Conservation (phyloP, 2,888 invertebrate species). For the Meta bourneti region DNA sequence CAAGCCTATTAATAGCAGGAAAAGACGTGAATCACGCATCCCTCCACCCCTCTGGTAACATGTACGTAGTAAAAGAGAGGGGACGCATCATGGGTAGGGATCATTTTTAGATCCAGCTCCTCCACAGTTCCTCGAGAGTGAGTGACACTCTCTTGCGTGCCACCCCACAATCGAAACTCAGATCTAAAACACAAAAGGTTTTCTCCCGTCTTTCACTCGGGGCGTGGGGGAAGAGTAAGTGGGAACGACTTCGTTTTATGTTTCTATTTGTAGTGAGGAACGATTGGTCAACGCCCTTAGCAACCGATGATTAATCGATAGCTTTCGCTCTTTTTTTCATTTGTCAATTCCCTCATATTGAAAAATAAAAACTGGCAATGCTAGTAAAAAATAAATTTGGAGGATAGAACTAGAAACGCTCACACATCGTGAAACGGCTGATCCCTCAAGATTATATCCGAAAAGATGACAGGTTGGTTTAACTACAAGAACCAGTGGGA, state of each 20-base stretch:
- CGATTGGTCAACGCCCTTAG: slow-evolving; percentile 74
- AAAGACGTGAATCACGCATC: slow-evolving; percentile 65
- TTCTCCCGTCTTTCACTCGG: neutral
- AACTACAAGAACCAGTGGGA: too few relatives aligned
- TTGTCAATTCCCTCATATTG: neutral
- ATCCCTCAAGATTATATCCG: too few relatives aligned
- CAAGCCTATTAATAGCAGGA: slow-evolving; percentile 66
- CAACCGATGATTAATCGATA: slow-evolving; percentile 66
- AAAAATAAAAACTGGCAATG: neutral
- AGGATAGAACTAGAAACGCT: neutral
- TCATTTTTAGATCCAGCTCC: slow-evolving; percentile 68
- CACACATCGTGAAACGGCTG: too few relatives aligned
- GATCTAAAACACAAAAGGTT: slow-evolving; percentile 59
- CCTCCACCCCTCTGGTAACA: slow-evolving; percentile 17
- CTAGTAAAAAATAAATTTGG: neutral
- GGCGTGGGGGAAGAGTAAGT: slow-evolving; percentile 25
- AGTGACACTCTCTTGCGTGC: slow-evolving; percentile 62
- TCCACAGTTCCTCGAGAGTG: slow-evolving; percentile 45
- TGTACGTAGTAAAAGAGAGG: slow-evolving; percentile 41
- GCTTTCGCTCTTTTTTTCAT: neutral
- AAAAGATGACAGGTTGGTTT: too few relatives aligned
- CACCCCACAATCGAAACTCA: slow-evolving; percentile 34
- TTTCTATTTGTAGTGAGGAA: slow-evolving; percentile 65
- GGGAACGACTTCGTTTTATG: slow-evolving; percentile 40
- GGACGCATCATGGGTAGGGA: slow-evolving; percentile 55